Conservation (phyloP, 2,797 vertebrate genomes). For the Triplophysa bombifrons region DNA sequence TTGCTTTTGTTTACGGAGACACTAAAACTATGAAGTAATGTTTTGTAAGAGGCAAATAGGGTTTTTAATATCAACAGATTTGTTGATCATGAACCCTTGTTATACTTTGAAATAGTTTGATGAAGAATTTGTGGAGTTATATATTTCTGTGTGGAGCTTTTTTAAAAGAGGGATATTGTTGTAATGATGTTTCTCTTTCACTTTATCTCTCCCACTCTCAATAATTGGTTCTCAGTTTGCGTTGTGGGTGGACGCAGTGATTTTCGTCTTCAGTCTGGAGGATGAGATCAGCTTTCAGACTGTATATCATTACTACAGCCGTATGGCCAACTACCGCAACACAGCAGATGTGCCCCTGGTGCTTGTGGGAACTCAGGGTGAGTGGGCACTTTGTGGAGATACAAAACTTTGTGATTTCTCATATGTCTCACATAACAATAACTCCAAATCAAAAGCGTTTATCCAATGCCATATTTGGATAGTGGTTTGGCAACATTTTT, state of each 20-base stretch:
- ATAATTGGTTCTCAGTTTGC: slow-evolving; percentile 80
- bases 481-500: not conserved
- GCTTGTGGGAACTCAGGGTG: slow-evolving; percentile 96
- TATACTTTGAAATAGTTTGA: not conserved
- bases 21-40: slow-evolving; percentile 9
- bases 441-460: not conserved
- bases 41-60: slow-evolving; percentile 3
- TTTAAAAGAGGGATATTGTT: not conserved
- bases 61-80: slow-evolving; percentile 27
- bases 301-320: slow-evolving; percentile 96
- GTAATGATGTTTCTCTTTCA: not conserved
- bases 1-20: not conserved
- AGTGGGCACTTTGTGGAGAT: slow-evolving; percentile 31
- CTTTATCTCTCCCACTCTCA: slow-evolving; percentile 31
- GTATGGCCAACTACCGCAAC: slow-evolving; percentile 91
- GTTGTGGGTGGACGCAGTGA: slow-evolving; percentile 95
- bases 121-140: not conserved
- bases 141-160: not conserved
- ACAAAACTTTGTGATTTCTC: not conserved
- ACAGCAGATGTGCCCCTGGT: slow-evolving; percentile 90
- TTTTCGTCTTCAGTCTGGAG: slow-evolving; percentile 98
- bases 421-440: not conserved
- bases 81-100: slow-evolving; percentile 8
- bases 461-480: not conserved
- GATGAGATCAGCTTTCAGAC: slow-evolving; percentile 98